Conservation (phyloP, 2,113 vertebrate genomes). For the Phoxinus phoxinus region DNA sequence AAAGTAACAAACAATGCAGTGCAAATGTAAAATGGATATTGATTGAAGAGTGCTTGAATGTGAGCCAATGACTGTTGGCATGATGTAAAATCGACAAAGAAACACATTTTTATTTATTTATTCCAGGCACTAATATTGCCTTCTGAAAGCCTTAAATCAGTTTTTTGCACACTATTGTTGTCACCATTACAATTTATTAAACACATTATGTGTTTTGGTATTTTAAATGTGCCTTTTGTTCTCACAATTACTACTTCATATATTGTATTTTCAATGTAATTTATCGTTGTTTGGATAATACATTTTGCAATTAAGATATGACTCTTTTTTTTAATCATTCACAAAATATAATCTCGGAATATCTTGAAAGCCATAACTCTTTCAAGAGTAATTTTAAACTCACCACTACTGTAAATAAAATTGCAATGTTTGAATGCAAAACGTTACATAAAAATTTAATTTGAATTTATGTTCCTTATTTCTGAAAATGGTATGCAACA, state of each 20-base stretch:
- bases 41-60: conserved; percentile 1
- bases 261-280: background rate
- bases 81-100: background rate
- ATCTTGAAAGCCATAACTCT: background rate
- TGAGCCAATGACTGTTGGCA: background rate
- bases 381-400: background rate
- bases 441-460: background rate
- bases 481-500: background rate
- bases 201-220: background rate
- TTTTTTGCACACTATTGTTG: background rate
- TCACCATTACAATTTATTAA: background rate
- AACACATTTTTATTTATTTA: background rate
- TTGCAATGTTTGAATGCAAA: background rate
- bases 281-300: background rate
- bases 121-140: background rate
- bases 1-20: background rate
- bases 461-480: background rate
- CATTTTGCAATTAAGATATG: background rate
- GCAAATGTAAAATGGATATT: background rate
- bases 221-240: background rate
- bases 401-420: background rate
- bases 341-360: background rate
- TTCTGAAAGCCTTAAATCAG: background rate
- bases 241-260: background rate
- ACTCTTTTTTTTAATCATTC: background rate